These are phyloP conservation scores for Lithodes maja DNA, from an alignment of 2,888 invertebrate genomes.

Conservation along the genomic window DNA sequence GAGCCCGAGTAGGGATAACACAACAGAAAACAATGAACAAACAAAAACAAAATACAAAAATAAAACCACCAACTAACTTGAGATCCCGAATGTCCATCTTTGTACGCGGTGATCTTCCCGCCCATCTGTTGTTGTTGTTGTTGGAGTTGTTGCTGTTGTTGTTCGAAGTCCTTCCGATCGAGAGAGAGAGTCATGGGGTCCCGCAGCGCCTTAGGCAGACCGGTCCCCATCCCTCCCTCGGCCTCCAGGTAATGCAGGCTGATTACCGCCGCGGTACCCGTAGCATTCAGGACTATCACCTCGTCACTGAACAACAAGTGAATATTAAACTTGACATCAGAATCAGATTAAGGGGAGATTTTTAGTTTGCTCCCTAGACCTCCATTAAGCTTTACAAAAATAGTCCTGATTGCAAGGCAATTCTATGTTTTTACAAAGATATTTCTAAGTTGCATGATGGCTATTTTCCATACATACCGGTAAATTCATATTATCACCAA, in stretches of 20 bases:
- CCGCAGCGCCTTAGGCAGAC: slow-evolving; percentile 69
- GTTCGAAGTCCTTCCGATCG: slow-evolving; percentile 77
- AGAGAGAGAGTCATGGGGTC: slow-evolving; percentile 77
- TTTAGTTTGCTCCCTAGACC: too few relatives aligned
- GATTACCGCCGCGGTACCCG: slow-evolving; percentile 91
- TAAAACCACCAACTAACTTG: slow-evolving; percentile 37
- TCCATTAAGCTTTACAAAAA: too few relatives aligned
- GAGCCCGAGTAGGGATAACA: too few relatives aligned
- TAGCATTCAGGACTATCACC: slow-evolving; percentile 94
- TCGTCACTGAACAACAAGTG: slow-evolving; percentile 83
- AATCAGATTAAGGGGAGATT: too few relatives aligned
- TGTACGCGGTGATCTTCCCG: slow-evolving; percentile 35
- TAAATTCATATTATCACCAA: too few relatives aligned
- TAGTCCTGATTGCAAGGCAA: too few relatives aligned
- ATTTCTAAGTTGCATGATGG: too few relatives aligned
- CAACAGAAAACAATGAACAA: too few relatives aligned
- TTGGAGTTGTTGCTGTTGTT: slow-evolving; percentile 74
- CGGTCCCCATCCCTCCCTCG: slow-evolving; percentile 49
- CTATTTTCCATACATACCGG: too few relatives aligned
- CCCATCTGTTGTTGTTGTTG: slow-evolving; percentile 8
- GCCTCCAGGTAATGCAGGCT: slow-evolving; percentile 72
- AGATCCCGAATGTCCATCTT: slow-evolving; percentile 52
- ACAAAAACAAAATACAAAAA: neutral
- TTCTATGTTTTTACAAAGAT: too few relatives aligned
- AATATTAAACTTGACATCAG: too few relatives aligned